Base-by-base conservation (phyloP, 2,888 invertebrate species). In the Folsomia candida region DNA sequence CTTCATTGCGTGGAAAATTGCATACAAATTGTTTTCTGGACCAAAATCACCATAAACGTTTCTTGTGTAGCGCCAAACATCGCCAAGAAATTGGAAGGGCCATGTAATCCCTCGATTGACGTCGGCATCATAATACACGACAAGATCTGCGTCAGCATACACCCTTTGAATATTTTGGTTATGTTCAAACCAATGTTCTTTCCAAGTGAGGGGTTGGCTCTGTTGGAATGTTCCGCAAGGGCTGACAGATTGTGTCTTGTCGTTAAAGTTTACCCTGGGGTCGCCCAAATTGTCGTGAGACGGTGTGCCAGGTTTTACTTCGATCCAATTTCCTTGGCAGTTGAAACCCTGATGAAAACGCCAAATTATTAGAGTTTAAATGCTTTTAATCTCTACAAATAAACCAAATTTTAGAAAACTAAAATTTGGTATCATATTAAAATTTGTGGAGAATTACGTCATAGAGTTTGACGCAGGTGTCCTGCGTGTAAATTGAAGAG, bases 51-150 rank as follows among this genome's bases (percentile, higher is more conserved):
- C 76, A 65, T 76, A 76, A 60, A 59, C 61, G 37, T 59, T 60
- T 62, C 69, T 73, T 20, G 70, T 47, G 51, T 76, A 76, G 18
- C 73, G 57, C 76, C 76, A 76, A 2, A 73, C 66, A 28, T 74
- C 69, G n/a, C 72, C 73, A 0, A 76, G 63, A 28, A 72, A 76
- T 24, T 72, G 29, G 2, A 59, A 27, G 1, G 70, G 67, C 76
- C 76, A 73, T 22, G 63, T 51, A 20, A 72, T 54, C 2, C 29
- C n/a, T 57, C 51, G 47, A 26, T 70, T 62, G n/a, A n/a, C n/a
- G n/a, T n/a, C n/a, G 2, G 37, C 9, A 24, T 73, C 72, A 63
- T 68, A 70, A 58, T 76, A 76, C 29, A 72, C 18, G 2, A 72
- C 67, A 9, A 74, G 59, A 29, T 76, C 76, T 24, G 61, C 64